Base-by-base conservation (phyloP, 2,888 invertebrate genomes). In the Monoplex corrugatus region DNA sequence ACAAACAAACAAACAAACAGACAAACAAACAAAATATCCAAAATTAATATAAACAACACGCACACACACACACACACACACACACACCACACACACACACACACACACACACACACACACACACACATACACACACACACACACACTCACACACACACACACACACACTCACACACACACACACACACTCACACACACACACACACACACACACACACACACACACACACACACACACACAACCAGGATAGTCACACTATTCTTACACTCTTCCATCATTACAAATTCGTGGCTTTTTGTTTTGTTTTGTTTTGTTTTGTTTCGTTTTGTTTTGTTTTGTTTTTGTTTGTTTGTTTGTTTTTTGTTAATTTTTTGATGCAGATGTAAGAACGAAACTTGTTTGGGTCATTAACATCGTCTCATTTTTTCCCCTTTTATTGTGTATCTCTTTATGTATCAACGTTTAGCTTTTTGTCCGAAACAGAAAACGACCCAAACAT, bases 141-240 rank as follows among this genome's bases (percentile, higher is more conserved):
- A 28, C 72, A 72, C 72, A 28, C 72, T 38, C n/a, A 6, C 43
- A 28, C 40, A 40, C 80, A 80, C 6, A 43, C 80, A 80, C 80
- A 43, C 80, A 80, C 8, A 43, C 80, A 43, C 80, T 6, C 40
- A 43, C 80, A 10, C 80, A 43, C 80, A 10, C 80, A 43, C 80
- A 19, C 19, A 80, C 43, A 8, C 35, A 43, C 72, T 10, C 28
- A 72, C 72, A 72, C 72, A 72, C 72, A 28, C 72, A 72, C 72
- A 28, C 72, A 72, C 72, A 28, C 72, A 72, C 72, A 28, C 72
- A 72, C 72, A 72, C 72, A 72, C 72, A 72, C 10, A 72, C 72
- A 72, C 72, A 10, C 10, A 10, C 72, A 72, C n/a, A 10, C 72
- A 72, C 10, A 72, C 72, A 10, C 32, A 23, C 75, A 75, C n/a